These are phyloP conservation scores for Himantopus leucocephalus DNA, from an alignment of 2,113 vertebrate genomes.

Conservation along the genomic window DNA sequence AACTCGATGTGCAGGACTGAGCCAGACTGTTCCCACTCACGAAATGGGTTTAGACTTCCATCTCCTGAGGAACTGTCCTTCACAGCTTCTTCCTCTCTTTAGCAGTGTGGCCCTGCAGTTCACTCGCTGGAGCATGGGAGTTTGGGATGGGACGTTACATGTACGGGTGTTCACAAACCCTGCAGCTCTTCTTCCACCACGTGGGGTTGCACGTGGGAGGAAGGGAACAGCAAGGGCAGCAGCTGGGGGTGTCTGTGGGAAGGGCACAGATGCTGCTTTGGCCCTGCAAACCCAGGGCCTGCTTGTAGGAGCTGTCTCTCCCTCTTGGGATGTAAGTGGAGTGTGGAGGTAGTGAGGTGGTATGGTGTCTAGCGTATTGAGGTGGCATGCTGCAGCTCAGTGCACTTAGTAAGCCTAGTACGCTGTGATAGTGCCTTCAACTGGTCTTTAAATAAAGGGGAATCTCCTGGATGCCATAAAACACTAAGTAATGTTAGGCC, in stretches of 20 bases:
- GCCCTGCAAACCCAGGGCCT: background rate
- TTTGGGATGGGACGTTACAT: background rate
- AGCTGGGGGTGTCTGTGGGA: background rate
- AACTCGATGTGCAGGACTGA: slow-evolving; percentile 41
- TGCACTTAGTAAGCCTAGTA: background rate
- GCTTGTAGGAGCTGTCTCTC: background rate
- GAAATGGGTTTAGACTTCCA: slow-evolving; percentile 40
- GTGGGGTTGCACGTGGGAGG: background rate
- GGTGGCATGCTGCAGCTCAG: background rate
- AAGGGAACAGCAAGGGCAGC: background rate
- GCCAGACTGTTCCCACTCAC: slow-evolving; percentile 21
- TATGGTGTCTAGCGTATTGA: background rate
- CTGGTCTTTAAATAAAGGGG: background rate
- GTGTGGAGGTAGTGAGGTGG: background rate
- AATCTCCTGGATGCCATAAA: background rate
- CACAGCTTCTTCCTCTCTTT: background rate
- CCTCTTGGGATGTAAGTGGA: background rate
- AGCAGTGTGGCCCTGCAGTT: background rate
- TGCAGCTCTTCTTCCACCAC: background rate
- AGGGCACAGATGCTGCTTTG: background rate
- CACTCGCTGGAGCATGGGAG: background rate
- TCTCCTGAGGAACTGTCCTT: background rate
- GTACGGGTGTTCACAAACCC: background rate
- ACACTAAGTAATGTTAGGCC: too few species aligned
- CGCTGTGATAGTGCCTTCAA: background rate